These are phyloP conservation scores for Meloidogyne floridensis DNA, from an alignment of 1,140 invertebrate genomes.

Conservation along the genomic window DNA sequence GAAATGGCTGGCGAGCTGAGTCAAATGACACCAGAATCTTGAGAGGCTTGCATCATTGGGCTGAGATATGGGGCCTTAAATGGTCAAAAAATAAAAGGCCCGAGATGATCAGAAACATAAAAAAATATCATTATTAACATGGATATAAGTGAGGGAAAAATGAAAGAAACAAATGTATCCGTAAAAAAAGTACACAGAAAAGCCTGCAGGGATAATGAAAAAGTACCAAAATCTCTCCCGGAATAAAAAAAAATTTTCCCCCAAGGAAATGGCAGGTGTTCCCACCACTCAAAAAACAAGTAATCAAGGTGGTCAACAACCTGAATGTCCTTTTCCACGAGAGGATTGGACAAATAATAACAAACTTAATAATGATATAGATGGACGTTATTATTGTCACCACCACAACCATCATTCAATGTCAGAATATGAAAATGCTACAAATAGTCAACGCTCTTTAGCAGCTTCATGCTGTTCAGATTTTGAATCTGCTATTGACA, in stretches of 20 bases:
- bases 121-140: too few species aligned
- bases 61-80: too few species aligned
- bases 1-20: too few species aligned
- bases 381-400: conserved; percentile 33
- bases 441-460: conserved; percentile 3
- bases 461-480: not conserved
- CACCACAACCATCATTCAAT: conserved; percentile 43
- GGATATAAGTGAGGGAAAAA: too few species aligned
- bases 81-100: too few species aligned
- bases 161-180: too few species aligned
- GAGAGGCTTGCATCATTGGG: too few species aligned
- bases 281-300: not conserved
- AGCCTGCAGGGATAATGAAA: too few species aligned
- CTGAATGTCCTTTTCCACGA: not conserved
- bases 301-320: not conserved
- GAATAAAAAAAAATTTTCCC: conserved; percentile 44
- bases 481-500: not conserved
- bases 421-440: conserved; percentile 16
- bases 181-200: too few species aligned
- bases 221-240: not conserved
- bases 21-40: too few species aligned
- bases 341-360: not conserved
- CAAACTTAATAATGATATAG: conserved; percentile 19
- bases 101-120: too few species aligned
- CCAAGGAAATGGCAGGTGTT: conserved; percentile 30